Base-by-base conservation (phyloP, 2,797 vertebrate genomes). In the Leptatherina wallacei region DNA sequence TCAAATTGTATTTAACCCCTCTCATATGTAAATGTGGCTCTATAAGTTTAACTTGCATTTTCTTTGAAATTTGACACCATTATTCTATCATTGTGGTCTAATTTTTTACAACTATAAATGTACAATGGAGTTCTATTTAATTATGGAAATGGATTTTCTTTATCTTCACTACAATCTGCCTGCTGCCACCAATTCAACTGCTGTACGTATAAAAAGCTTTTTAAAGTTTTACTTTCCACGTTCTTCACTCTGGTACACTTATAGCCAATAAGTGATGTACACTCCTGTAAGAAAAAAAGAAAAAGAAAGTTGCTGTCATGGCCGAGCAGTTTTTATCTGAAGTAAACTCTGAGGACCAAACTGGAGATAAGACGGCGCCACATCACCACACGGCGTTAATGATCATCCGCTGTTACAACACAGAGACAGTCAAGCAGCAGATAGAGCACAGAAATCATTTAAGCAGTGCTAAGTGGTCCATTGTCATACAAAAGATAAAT, bases 401-500 rank as follows among this genome's bases (percentile, higher is more conserved):
- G 92, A 93, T 91, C 91, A 85, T 86, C 87, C 86, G 71, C 88
- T 65, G 86, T 92, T 92, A 93, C 91, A 93, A 90, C 89, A 90
- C 92, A 88, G 84, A 92, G 87, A 87, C 91, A 86, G 88, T 88
- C 84, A 75, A 92, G 92, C 80, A 86, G 91, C 85, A 87, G 93
- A 94, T 93, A 92, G 90, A 85, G 91, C 84, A 79, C 74, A 65
- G 90, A 92, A 90, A 94, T 94, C 89, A 95, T 94, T 95, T 94
- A 92, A 88, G 92, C 90, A 80, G 75, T 90, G 91, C 92, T 93
- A 94, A 95, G 93, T 93, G 94, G 79, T 80, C 94, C 73, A 92
- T 95, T 95, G 95, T 95, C 91, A 94, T 95, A 94, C 92, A 95
- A 95, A 94, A 95, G 90, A 92, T 94, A 94, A 95, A 94, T 93